Evolutionary conservation across 2,113 vertebrate species (phyloP).

Genomic region (Potamarius usumacintae): DNA sequence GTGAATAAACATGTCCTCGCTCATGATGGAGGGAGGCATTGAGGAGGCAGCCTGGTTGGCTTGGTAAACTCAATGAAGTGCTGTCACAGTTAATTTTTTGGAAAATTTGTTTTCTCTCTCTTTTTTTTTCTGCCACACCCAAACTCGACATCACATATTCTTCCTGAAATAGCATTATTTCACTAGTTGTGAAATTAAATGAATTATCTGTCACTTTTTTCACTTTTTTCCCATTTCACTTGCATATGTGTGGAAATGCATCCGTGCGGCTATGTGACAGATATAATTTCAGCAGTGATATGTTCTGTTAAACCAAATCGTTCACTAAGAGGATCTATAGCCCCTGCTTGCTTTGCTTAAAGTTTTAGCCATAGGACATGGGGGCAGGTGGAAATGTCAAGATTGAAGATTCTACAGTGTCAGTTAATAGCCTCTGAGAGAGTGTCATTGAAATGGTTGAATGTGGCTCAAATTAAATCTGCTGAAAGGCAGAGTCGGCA

Average conservation of each 20-base stretch:
- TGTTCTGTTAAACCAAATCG: neutral
- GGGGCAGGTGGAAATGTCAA: conserved; percentile 29
- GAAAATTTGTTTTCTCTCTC: neutral
- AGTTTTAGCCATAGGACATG: conserved; percentile 18
- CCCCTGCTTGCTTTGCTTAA: conserved; percentile 19
- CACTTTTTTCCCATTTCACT: neutral
- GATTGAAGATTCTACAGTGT: conserved; percentile 35
- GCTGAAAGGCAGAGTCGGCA: conserved; percentile 29
- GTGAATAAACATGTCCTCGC: conserved; percentile 49
- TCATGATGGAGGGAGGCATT: conserved; percentile 33
- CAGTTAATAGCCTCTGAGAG: conserved; percentile 34
- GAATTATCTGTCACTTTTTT: neutral
- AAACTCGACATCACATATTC: conserved; percentile 1
- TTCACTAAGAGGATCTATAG: conserved; percentile 22
- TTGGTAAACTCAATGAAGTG: conserved; percentile 43
- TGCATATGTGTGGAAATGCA: conserved; percentile 10
- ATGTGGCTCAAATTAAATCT: conserved; percentile 39
- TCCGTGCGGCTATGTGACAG: neutral
- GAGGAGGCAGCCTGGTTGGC: conserved; percentile 18
- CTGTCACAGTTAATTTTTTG: conserved; percentile 39
- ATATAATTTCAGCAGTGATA: conserved; percentile 6
- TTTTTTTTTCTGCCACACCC: neutral
- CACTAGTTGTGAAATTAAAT: conserved; percentile 34
- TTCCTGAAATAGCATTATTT: conserved; percentile 44
- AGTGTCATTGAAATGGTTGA: conserved; percentile 29